Evolutionary conservation across 2,113 vertebrate genomes (phyloP).

Genomic region (Perccottus glenii): DNA sequence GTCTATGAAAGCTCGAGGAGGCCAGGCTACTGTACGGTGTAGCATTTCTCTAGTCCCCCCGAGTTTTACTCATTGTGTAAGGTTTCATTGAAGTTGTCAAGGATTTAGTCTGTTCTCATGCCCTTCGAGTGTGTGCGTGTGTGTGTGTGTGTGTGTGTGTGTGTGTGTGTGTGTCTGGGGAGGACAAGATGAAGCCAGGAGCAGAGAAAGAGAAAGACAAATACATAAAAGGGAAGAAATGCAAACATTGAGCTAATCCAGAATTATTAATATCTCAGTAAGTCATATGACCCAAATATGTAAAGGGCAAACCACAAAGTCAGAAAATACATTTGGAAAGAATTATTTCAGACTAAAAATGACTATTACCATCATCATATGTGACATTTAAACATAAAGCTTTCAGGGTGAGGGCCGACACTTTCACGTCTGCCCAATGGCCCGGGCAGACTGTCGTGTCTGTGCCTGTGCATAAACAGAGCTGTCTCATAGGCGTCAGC

Average conservation of each 20-base stretch:
- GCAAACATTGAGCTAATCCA: slow-evolving; percentile 59
- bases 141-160: slow-evolving; percentile 32
- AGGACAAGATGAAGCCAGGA: slow-evolving; percentile 26
- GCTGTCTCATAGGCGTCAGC: slow-evolving; percentile 71
- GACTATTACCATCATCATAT: slow-evolving; percentile 50
- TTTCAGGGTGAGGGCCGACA: slow-evolving; percentile 57
- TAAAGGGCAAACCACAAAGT: slow-evolving; percentile 41
- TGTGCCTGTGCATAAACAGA: slow-evolving; percentile 68
- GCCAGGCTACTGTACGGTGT: slow-evolving; percentile 78
- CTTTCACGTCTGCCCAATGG: slow-evolving; percentile 57
- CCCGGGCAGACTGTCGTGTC: slow-evolving; percentile 59
- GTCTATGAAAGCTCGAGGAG: slow-evolving; percentile 68
- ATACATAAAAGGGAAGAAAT: slow-evolving; percentile 44
- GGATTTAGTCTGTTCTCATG: slow-evolving; percentile 75
- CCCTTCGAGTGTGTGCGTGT: slow-evolving; percentile 42
- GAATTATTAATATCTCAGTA: slow-evolving; percentile 58
- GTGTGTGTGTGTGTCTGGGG: too few species aligned
- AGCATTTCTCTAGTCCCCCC: slow-evolving; percentile 67
- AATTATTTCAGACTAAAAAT: slow-evolving; percentile 42
- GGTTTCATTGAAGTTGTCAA: slow-evolving; percentile 74
- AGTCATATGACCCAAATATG: slow-evolving; percentile 50
- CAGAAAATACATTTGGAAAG: slow-evolving; percentile 37
- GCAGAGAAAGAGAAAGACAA: slow-evolving; percentile 39
- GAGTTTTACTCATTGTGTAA: slow-evolving; percentile 72
- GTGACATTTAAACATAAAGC: slow-evolving; percentile 69